Conservation (phyloP, 2,888 invertebrate species). For the Eilema depressum region DNA sequence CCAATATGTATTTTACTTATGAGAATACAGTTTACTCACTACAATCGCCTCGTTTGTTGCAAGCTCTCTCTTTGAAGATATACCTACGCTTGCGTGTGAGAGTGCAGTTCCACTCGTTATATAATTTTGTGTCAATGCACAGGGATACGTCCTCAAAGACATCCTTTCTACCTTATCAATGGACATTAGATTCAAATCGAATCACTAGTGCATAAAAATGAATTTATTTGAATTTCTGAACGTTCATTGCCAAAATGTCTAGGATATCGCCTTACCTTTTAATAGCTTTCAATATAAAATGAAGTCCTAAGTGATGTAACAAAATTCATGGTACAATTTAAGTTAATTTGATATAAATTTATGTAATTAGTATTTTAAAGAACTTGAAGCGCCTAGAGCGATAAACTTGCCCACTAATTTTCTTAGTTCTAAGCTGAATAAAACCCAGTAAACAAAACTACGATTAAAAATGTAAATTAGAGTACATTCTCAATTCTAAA, state of each 20-base stretch:
- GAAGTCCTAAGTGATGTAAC: not conserved
- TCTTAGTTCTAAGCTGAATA: constrained; percentile 63
- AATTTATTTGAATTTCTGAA: not conserved
- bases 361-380: constrained; percentile 43
- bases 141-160: not conserved
- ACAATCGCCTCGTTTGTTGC: not conserved
- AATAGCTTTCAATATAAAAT: not conserved
- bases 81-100: not conserved
- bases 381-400: constrained; percentile 41
- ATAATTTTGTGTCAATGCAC: not conserved
- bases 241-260: not conserved
- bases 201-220: not conserved
- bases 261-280: not conserved
- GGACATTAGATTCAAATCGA: not conserved
- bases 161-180: not conserved
- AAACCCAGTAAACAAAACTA: constrained; percentile 70
- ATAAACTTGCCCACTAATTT: constrained; percentile 53
- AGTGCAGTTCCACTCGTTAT: not conserved
- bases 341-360: constrained; percentile 38
- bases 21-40: not conserved
- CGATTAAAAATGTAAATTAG: constrained; percentile 81
- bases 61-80: not conserved
- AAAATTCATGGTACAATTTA: constrained; percentile 17
- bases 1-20: not conserved
- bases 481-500: constrained; percentile 77